Evolutionary conservation across 2,113 vertebrate genomes (phyloP).

Genomic region (Tyto alba): DNA sequence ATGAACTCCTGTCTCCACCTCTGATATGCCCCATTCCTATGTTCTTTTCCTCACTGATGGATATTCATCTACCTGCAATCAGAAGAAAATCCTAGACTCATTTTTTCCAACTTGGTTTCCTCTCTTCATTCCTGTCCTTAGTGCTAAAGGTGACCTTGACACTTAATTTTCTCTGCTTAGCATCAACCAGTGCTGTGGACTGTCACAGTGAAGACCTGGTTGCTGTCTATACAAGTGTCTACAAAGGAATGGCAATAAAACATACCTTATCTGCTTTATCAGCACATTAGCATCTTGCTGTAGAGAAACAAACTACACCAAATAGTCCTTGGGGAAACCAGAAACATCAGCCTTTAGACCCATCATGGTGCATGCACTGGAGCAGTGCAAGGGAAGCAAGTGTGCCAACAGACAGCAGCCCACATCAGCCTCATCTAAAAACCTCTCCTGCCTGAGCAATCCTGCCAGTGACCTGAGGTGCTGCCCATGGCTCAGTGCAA

Average conservation of each 20-base stretch:
- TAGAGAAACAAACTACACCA: not conserved
- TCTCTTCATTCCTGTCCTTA: not conserved
- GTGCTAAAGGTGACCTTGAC: not conserved
- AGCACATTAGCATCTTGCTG: not conserved
- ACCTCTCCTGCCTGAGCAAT: not conserved
- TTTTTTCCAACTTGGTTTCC: not conserved
- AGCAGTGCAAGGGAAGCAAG: not conserved
- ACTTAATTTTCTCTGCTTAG: not conserved
- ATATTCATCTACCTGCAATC: not conserved
- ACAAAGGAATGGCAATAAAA: not conserved
- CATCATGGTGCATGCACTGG: fast-evolving
- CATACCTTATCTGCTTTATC: not conserved
- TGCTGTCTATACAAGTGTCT: not conserved
- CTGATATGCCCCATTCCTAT: fast-evolving
- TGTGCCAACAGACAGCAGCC: not conserved
- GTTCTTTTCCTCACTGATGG: not conserved
- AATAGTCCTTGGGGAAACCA: not conserved
- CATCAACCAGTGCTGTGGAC: not conserved
- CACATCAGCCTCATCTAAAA: not conserved
- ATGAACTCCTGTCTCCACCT: not conserved
- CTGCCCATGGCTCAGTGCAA: not conserved
- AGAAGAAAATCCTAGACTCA: not conserved
- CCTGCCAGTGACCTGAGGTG: not conserved
- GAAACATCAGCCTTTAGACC: not conserved
- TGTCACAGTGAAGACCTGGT: not conserved